Conservation (phyloP, 1,140 invertebrate genomes). For the Leptinotarsa defecta region DNA sequence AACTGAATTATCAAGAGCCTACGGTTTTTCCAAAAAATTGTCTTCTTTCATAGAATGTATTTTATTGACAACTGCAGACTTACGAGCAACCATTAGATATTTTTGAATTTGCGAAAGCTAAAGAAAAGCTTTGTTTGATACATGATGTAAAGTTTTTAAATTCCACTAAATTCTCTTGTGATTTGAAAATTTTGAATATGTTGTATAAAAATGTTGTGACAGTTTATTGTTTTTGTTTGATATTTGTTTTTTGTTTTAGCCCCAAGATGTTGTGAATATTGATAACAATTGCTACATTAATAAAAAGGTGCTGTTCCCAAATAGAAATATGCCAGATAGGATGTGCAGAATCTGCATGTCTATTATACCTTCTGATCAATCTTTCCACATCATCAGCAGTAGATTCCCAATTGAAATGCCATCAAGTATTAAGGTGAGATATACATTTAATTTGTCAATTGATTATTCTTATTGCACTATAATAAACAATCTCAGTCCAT, state of each 20-base stretch:
- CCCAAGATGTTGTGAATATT: neutral
- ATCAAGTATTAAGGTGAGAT: constrained; percentile 18
- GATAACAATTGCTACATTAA: neutral
- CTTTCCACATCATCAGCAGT: constrained; percentile 7
- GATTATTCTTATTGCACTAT: too few species aligned
- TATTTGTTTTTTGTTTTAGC: neutral
- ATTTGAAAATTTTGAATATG: neutral
- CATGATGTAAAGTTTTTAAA: too few species aligned
- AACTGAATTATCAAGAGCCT: neutral
- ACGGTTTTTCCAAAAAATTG: too few species aligned
- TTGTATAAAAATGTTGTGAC: neutral
- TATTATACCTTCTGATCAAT: neutral
- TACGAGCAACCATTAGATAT: too few species aligned
- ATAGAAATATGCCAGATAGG: constrained; percentile 19
- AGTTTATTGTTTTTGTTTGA: too few species aligned
- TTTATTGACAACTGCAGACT: too few species aligned
- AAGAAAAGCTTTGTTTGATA: too few species aligned
- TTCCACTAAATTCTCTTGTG: too few species aligned
- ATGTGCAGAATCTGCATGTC: constrained; percentile 11
- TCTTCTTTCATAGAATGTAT: too few species aligned
- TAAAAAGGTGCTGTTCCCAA: neutral
- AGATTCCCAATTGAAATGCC: constrained; percentile 1
- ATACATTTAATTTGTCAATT: neutral
- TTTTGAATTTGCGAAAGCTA: too few species aligned
- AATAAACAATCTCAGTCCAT: too few species aligned